Conservation (phyloP, 2,888 invertebrate species). For the Pristionchus arcanus region DNA sequence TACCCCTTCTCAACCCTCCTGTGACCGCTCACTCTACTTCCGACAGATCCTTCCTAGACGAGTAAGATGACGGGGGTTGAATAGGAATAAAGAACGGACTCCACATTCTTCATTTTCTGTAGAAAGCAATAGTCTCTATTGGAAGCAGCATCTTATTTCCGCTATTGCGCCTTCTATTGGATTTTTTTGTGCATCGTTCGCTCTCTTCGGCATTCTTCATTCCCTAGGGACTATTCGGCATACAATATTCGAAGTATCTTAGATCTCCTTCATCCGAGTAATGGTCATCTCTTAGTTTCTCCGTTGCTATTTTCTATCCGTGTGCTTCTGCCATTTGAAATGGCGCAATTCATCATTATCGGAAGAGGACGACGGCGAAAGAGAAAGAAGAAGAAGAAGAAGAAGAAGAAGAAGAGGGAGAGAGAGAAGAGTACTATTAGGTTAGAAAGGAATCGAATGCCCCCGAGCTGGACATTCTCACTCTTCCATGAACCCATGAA, state of each 20-base stretch:
- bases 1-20: conserved; percentile 17
- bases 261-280: neutral
- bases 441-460: conserved; percentile 35
- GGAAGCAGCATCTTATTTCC: neutral
- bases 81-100: neutral
- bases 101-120: neutral
- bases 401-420: neutral
- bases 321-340: conserved; percentile 5
- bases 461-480: neutral
- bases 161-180: neutral
- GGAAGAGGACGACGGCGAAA: neutral
- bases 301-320: conserved; percentile 11
- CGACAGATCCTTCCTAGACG: neutral
- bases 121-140: conserved; percentile 5
- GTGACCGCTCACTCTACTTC: neutral
- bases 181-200: neutral
- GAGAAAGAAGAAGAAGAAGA: neutral
- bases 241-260: neutral
- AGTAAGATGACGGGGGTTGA: neutral
- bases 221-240: neutral
- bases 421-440: conserved; percentile 22
- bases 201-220: neutral
- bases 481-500: neutral
- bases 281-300: neutral
- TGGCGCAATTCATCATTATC: conserved; percentile 38